Base-by-base conservation (phyloP, 2,888 invertebrate species). In the Synanthedon vespiformis region DNA sequence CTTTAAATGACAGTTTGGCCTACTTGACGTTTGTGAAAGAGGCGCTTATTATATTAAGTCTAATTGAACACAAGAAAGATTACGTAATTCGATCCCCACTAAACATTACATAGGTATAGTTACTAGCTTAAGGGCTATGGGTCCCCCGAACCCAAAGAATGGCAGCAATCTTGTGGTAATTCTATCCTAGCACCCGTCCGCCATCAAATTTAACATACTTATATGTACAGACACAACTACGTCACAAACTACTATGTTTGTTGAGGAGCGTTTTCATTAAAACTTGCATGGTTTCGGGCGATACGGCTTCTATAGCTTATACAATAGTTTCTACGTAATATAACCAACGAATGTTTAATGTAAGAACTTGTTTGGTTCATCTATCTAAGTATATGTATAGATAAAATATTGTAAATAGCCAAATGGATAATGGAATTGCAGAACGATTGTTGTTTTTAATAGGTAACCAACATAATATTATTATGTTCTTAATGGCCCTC, bases 121-220 rank as follows among this genome's bases (percentile, higher is more conserved):
- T 48, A 48, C 48, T 12, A 16, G 12, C 50, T n/a, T 40, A 40
- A 34, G 50, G 50, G 27, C 27, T 40, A 70, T 62, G 67, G 67
- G 68, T 67, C 63, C 65, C 53, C 14, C 40, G 53, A 54, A 54
- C 65, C 73, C 71, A 66, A 80, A 79, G 79, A 80, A 80, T 80
- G 79, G 70, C 64, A 68, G 75, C 76, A 74, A 80, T 81, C 80
- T 80, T 81, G 80, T 67, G 78, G 80, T 79, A 72, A 72, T 72
- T 72, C 71, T 68, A 72, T 68, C 73, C 72, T 58, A 57, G 59
- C 65, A 58, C 63, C 57, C 59, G 55, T 56, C 63, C 58, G 67
- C 41, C 22, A 44, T 44, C 50, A 50, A 22, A 12, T 27, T 27
- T 49, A 50, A 22, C 12, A 12, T 50, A 50, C n/a, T 27, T 14